Evolutionary conservation across 2,113 vertebrate genomes (phyloP), one percentile per base, ranked within the genome.

Genomic region (Vulpes ferrilata): DNA sequence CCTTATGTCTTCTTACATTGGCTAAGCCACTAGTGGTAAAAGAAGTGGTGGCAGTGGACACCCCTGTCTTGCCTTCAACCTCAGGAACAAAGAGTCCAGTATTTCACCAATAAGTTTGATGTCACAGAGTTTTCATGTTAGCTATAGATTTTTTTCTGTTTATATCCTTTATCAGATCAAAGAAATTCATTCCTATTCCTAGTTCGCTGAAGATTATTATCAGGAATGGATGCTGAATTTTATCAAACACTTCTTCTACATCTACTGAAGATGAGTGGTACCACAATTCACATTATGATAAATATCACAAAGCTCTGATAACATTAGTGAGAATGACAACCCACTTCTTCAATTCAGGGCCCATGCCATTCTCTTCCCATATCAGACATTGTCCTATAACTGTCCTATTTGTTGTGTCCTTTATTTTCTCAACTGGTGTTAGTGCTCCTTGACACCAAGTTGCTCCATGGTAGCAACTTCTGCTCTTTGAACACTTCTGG

Each of bases 211-310:
- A 22, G 19, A 5, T 78, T 85, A 88, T 92, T 85, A 10, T 73
- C 48, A 88, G 35, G 20, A 95, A 93, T 74, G 4, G 35, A 84
- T 80, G 64, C 10, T 94, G 32, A 92, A 76, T 80, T 95, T 73
- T 73, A 73, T 76, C 88, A 86, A 38, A 65, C 64, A 53, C 27
- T 62, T 87, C 88, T 43, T 43, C 57, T 55, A 48, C 27, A 81
- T 62, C 43, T 43, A 76, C 65, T 82, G 73, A 86, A 19, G 20
- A n/a, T 27, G 32, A 51, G 27, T 17, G 48, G 15, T 13, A 57
- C 62, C 25, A 51, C 12, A 80, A 60, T 59, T 78, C 32, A 89
- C 43, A 89, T 20, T 30, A 78, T 5, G 30, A 80, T 43, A 92
- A 64, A 64, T 62, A 79, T 38, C 12, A 17, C n/a, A n/a, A 59